Conservation (phyloP, 2,797 vertebrate species). For the Leptatherina wallacei region DNA sequence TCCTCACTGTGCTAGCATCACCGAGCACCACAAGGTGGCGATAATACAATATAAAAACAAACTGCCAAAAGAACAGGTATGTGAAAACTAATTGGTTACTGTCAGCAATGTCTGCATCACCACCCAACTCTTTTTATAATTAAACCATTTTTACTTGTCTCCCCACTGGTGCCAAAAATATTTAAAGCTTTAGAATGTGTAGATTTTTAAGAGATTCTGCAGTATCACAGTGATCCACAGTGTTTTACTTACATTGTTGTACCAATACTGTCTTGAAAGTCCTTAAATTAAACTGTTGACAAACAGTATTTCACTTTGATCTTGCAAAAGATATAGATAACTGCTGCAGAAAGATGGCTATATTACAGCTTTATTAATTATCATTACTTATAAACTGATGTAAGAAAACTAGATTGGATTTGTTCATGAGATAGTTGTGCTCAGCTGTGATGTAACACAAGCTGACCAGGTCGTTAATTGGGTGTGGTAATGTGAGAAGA, state of each 20-base stretch:
- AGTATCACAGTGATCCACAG: background rate
- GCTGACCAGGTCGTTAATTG: conserved; percentile 17
- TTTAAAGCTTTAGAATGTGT: background rate
- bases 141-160: background rate
- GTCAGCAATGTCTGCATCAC: background rate
- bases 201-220: background rate
- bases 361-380: background rate
- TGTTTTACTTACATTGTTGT: background rate
- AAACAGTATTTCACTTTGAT: background rate
- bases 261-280: background rate
- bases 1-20: background rate
- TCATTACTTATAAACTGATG: background rate
- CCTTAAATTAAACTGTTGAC: background rate
- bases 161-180: background rate
- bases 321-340: background rate
- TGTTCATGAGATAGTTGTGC: background rate
- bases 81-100: background rate
- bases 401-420: background rate
- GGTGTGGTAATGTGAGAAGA: conserved; percentile 13
- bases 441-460: background rate
- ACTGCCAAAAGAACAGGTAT: background rate
- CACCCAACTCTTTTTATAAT: background rate
- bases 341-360: background rate
- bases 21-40: conserved; percentile 10
- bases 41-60: conserved; percentile 7